Base-by-base conservation (phyloP, 2,888 invertebrate genomes). In the Troilus luridus region DNA sequence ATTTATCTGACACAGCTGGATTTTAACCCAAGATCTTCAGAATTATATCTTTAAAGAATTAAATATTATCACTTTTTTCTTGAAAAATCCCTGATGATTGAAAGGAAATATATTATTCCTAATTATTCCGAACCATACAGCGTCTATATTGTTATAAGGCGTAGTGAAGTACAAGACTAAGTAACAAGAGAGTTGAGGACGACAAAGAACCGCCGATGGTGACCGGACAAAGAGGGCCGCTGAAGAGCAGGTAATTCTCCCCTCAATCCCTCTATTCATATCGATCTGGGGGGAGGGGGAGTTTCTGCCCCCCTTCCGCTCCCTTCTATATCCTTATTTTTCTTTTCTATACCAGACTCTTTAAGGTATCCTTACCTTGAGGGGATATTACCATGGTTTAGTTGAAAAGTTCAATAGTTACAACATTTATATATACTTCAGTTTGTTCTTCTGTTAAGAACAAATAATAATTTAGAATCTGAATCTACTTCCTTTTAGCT, bases 211-310 rank as follows among this genome's bases (percentile, higher is more conserved):
- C 56, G 56, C 10, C 72, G 72, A 41, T 27, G 19, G 72, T 77
- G 56, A 56, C 7, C 9, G 85, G 56, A 85, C 85, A 85, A 85
- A 85, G 85, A 85, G 85, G 56, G 85, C 85, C 85, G 56, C 85
- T 85, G 85, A 85, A 85, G 85, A 85, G 85, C 85, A 85, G 85
- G 85, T 85, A 85, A 85, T 85, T 85, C 85, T 85, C 85, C 85
- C 85, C 85, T 85, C 56, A 85, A 85, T 54, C 85, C n/a, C 85
- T 85, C 85, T 85, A 85, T 85, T 85, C 85, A 85, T 85, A 85
- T 85, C 85, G 85, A 85, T 85, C 85, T 85, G 85, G 85, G 21
- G 85, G 85, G 85, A 19, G n/a, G 17, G 41, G 14, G 67, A 14
- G 21, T 9, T 11, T 2, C 56, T 10, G 9, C 21, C 85, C 56